Percentiles rank a stretch among this genome's conserved stretches.
These are phyloP conservation scores for Pseudococcus viburni DNA, from an alignment of 2,888 invertebrate species.

Conservation along the genomic window DNA sequence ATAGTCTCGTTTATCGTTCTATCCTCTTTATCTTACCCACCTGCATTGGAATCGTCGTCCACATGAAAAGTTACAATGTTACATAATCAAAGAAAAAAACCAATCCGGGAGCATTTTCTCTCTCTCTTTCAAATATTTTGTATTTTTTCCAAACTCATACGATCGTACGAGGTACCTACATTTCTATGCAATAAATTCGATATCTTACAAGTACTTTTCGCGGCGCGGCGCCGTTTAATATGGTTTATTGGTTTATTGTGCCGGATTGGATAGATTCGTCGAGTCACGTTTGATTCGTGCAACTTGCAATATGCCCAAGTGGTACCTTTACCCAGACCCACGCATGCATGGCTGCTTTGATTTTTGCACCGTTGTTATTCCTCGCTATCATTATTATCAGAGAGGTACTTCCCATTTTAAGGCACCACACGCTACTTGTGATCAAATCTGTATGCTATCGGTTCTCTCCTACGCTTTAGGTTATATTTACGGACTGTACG, in stretches of 20 bases:
- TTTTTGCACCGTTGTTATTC: conserved; percentile 48
- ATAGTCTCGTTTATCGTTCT: neutral
- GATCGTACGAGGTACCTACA: neutral
- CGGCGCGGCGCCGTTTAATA: neutral
- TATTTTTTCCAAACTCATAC: neutral
- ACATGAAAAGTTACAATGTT: neutral
- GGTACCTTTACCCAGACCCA: conserved; percentile 8
- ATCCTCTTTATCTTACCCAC: neutral
- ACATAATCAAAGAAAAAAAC: neutral
- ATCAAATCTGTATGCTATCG: conserved; percentile 58
- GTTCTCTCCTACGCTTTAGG: conserved; percentile 63
- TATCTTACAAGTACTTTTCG: neutral
- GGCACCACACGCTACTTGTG: conserved; percentile 58
- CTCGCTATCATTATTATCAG: conserved; percentile 62
- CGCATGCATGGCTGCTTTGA: conserved; percentile 51
- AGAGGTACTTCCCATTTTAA: conserved; percentile 64
- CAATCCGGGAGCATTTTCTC: neutral
- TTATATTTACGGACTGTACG: neutral
- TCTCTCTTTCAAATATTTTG: neutral
- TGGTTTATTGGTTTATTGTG: conserved; percentile 16
- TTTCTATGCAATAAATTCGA: conserved; percentile 23
- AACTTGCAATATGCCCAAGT: neutral
- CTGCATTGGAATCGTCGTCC: neutral
- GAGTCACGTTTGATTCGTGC: conserved; percentile 56
- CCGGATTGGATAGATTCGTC: conserved; percentile 29